Percentiles rank a stretch among this genome's conserved stretches.
These are phyloP conservation scores for Lerema accius DNA, from an alignment of 1,140 invertebrate species.

Conservation along the genomic window DNA sequence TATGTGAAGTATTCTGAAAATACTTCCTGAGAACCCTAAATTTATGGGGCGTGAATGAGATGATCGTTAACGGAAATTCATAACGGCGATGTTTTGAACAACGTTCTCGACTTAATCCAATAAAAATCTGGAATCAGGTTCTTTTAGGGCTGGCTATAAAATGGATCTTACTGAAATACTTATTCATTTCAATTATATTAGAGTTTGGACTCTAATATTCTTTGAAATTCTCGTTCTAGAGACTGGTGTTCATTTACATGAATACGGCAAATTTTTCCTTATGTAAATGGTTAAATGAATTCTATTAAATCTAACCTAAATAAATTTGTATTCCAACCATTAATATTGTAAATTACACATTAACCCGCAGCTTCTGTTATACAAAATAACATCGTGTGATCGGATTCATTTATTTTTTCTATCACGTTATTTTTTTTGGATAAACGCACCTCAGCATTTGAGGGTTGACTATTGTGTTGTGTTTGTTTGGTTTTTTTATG, in stretches of 20 bases:
- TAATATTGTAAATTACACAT: neutral
- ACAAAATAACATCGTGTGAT: conserved; percentile 2
- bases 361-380: conserved; percentile 7
- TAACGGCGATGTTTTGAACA: conserved; percentile 24
- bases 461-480: conserved; percentile 62
- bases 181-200: too few relatives aligned
- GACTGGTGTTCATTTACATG: too few relatives aligned
- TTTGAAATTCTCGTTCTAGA: too few relatives aligned
- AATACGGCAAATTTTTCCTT: too few relatives aligned
- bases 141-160: too few relatives aligned
- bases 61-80: conserved; percentile 57
- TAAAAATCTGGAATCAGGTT: neutral
- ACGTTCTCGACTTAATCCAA: conserved; percentile 15
- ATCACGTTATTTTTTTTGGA: conserved; percentile 20
- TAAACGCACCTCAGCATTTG: conserved; percentile 43
- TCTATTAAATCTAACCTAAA: too few relatives aligned
- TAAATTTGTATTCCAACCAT: neutral
- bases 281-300: too few relatives aligned
- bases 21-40: conserved; percentile 61
- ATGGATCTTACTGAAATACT: too few relatives aligned
- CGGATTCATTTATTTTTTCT: conserved; percentile 1
- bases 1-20: conserved; percentile 50
- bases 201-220: too few relatives aligned
- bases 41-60: conserved; percentile 45
- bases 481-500: conserved; percentile 76